Evolutionary conservation across 2,888 invertebrate genomes (phyloP).

Genomic region (Callyntrura guangdongensis): DNA sequence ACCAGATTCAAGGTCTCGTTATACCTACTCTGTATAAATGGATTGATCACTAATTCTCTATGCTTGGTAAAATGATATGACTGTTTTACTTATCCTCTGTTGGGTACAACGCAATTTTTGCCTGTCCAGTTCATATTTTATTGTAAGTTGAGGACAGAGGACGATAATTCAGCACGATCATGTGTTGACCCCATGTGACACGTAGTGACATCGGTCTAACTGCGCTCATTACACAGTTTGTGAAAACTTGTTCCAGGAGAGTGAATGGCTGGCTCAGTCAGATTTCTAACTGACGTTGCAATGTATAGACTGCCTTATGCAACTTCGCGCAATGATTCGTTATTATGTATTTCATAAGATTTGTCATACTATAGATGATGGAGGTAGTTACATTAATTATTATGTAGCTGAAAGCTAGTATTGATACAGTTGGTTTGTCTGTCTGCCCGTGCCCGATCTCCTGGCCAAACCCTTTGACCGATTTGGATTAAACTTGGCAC

Average conservation of each 20-base stretch:
- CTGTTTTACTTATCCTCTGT: no score
- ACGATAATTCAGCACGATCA: not conserved
- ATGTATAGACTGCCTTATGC: not conserved
- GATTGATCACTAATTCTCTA: not conserved
- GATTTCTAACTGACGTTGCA: not conserved
- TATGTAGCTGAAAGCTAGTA: no score
- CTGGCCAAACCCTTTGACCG: no score
- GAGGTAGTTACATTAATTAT: no score
- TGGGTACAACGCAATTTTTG: no score
- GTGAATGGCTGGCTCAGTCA: slow-evolving; percentile 6
- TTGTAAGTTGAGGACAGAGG: not conserved
- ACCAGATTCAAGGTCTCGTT: not conserved
- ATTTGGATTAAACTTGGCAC: no score
- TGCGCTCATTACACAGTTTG: not conserved
- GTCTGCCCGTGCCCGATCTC: no score
- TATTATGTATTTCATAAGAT: not conserved
- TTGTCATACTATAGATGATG: not conserved
- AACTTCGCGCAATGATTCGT: not conserved
- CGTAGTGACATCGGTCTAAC: not conserved
- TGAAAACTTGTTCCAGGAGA: not conserved
- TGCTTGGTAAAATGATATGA: no score
- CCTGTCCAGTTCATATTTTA: no score
- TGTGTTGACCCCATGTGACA: slow-evolving; percentile 15
- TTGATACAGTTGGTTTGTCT: no score
- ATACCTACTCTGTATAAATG: not conserved